Percentiles rank a stretch among this genome's conserved stretches.
Evolutionary conservation across 2,797 vertebrate species (phyloP).

Genomic region (Todus mexicanus): DNA sequence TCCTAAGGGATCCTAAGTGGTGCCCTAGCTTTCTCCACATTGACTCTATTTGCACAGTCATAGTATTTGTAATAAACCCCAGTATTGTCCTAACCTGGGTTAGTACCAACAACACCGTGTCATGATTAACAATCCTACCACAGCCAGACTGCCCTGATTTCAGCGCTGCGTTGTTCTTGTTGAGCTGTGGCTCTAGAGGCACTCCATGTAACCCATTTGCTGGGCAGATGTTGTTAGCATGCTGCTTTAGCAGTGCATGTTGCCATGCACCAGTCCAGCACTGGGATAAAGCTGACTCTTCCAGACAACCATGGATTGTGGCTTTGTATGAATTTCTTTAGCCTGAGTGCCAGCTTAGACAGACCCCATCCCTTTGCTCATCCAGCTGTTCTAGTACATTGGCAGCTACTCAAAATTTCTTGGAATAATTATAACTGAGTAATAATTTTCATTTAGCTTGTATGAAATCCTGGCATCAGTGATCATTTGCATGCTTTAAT

Average conservation of each 20-base stretch:
- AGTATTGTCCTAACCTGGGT: not conserved
- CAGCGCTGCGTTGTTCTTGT: not conserved
- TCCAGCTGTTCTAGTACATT: slow-evolving; percentile 10
- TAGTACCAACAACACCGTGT: not conserved
- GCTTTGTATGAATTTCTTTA: not conserved
- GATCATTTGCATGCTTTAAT: not conserved
- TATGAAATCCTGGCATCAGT: not conserved
- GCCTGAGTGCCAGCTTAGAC: not conserved
- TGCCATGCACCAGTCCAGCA: not conserved
- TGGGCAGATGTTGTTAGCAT: not conserved
- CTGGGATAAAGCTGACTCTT: not conserved
- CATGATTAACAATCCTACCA: not conserved
- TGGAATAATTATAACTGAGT: slow-evolving; percentile 17
- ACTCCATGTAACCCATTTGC: not conserved
- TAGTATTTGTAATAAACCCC: not conserved
- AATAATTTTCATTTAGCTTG: slow-evolving; percentile 7
- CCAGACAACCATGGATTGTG: not conserved
- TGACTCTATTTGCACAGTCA: not conserved
- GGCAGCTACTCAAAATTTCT: not conserved
- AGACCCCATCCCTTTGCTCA: not conserved
- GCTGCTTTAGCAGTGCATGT: not conserved
- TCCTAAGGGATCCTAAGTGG: not conserved
- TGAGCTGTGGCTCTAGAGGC: not conserved
- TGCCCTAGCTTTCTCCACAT: not conserved
- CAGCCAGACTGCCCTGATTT: not conserved